These are phyloP conservation scores for Sinohyriopsis cumingii DNA, from an alignment of 2,888 invertebrate species.

Conservation along the genomic window DNA sequence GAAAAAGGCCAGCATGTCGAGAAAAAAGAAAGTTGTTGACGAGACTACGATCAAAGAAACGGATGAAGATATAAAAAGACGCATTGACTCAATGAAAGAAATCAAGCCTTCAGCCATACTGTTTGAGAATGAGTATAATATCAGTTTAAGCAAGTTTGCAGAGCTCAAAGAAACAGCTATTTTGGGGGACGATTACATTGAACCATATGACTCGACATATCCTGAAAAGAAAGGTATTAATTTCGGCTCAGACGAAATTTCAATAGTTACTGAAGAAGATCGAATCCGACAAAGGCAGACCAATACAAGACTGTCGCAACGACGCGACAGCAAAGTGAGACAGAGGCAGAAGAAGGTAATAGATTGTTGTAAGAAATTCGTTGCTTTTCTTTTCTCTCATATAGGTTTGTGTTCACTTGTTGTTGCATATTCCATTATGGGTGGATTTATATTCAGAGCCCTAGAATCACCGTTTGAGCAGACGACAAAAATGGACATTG, in stretches of 20 bases:
- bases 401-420: constrained; percentile 95
- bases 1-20: constrained; percentile 26
- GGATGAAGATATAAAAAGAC: constrained; percentile 12
- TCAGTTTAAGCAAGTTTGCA: constrained; percentile 50
- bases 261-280: constrained; percentile 54
- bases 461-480: constrained; percentile 75
- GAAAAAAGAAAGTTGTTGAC: constrained; percentile 8
- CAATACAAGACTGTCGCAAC: constrained; percentile 37
- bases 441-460: constrained; percentile 91
- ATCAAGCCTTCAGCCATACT: background rate
- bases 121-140: constrained; percentile 59
- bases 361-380: constrained; percentile 77
- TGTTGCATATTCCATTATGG: constrained; percentile 90
- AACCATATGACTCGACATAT: constrained; percentile 38
- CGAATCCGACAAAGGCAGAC: constrained; percentile 39
- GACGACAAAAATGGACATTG: constrained; percentile 38
- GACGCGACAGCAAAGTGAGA: constrained; percentile 60
- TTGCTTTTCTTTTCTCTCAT: constrained; percentile 97
- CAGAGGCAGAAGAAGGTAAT: constrained; percentile 61
- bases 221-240: constrained; percentile 45
- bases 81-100: background rate
- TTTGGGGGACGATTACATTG: constrained; percentile 46
- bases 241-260: constrained; percentile 45
- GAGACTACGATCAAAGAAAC: constrained; percentile 13
- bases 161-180: constrained; percentile 50